These are phyloP conservation scores for Distichodus sexfasciatus DNA, from an alignment of 2,797 vertebrate genomes.

Conservation along the genomic window DNA sequence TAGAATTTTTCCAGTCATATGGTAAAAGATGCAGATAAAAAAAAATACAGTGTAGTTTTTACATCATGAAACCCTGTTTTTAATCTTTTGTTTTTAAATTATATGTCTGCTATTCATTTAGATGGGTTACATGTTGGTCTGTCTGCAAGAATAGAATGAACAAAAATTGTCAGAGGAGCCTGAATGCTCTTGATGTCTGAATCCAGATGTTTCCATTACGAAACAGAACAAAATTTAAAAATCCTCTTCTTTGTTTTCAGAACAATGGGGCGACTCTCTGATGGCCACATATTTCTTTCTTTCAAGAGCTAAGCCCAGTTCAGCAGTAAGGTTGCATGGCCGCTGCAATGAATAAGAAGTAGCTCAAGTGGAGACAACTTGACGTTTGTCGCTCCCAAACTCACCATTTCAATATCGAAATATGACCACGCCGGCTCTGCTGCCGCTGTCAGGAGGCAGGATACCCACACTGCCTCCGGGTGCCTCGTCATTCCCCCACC, in stretches of 20 bases:
- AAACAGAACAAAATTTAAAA: too few species aligned
- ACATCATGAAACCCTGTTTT: too few species aligned
- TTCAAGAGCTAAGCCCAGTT: conserved; percentile 49
- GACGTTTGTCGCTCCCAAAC: conserved; percentile 53
- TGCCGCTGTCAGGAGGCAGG: conserved; percentile 92
- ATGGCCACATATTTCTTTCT: conserved; percentile 46
- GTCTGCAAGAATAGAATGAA: too few species aligned
- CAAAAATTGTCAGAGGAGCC: too few species aligned
- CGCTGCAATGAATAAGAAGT: conserved; percentile 75
- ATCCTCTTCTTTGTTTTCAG: conserved; percentile 55
- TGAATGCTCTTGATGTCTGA: too few species aligned
- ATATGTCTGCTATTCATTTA: too few species aligned
- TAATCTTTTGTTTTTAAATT: too few species aligned
- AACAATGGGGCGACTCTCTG: conserved; percentile 57
- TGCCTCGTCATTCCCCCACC: conserved; percentile 90
- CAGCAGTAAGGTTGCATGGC: conserved; percentile 46
- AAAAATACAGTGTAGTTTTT: too few species aligned
- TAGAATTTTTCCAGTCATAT: too few species aligned
- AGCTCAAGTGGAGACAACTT: conserved; percentile 48
- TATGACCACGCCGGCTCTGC: conserved; percentile 93
- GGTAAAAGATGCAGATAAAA: too few species aligned
- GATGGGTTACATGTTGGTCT: too few species aligned
- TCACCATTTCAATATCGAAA: conserved; percentile 40
- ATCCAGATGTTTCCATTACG: too few species aligned
- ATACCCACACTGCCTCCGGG: conserved; percentile 90